Evolutionary conservation across 64 coral and sea anemone genomes (phyloP).

Genomic region (Montipora sp.): DNA sequence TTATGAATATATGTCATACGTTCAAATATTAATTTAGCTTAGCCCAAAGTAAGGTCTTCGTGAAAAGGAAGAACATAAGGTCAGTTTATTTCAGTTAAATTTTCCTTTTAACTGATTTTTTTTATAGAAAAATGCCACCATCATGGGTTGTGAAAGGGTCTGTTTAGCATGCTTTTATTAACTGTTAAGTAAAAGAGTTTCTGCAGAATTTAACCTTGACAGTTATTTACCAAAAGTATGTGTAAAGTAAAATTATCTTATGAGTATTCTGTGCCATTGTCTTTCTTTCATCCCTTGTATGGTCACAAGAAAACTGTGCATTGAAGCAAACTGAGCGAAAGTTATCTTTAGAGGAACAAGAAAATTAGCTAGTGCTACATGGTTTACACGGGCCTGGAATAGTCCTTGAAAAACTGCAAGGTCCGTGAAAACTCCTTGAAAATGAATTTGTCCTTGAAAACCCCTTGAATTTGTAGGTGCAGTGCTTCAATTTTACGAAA

Average conservation of each 20-base stretch:
- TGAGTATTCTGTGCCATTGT: neutral
- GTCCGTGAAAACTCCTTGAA: no score
- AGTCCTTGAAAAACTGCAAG: no score
- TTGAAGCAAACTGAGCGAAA: no score
- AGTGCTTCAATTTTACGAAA: no score
- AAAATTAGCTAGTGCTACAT: no score
- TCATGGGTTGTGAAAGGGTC: neutral
- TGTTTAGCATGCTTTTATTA: neutral
- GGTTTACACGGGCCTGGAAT: no score
- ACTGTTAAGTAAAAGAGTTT: neutral
- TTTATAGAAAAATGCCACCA: neutral
- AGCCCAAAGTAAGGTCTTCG: neutral
- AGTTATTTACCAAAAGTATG: conserved; percentile 5
- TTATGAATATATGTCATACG: neutral
- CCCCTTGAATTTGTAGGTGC: no score
- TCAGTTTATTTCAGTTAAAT: neutral
- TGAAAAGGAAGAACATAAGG: neutral
- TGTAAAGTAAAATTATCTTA: neutral
- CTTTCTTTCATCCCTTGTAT: neutral
- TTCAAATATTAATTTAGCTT: neutral
- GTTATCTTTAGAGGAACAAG: no score
- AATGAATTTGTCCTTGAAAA: no score
- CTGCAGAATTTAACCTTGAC: neutral
- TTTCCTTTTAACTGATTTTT: conserved; percentile 1
- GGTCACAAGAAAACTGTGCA: neutral